Percentiles rank a stretch among this genome's conserved stretches.
phyloP scores from a whole-genome alignment of 2,113 vertebrate species.

The Actinemys pallida region DNA sequence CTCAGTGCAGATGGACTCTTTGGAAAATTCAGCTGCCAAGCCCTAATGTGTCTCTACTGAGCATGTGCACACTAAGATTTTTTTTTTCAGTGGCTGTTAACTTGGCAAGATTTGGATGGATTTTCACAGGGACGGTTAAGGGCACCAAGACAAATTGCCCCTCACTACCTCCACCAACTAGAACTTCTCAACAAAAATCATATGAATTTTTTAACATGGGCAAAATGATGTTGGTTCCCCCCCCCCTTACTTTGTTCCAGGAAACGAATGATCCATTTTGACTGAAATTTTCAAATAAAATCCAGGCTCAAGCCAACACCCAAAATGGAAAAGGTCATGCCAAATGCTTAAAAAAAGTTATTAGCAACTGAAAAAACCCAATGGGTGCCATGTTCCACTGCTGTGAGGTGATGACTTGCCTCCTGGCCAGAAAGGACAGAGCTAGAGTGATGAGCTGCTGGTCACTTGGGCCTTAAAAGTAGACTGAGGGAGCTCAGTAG shows the following conservation, averaged over 20 bases:
- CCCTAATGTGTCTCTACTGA: neutral
- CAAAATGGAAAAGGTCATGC: neutral
- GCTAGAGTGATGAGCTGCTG: neutral
- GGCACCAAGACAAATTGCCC: neutral
- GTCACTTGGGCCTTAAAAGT: neutral
- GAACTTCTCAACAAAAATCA: neutral
- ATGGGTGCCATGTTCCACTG: neutral
- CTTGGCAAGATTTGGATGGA: neutral
- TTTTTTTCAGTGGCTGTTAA: neutral
- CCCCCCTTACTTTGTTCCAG: neutral
- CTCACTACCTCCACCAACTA: no score
- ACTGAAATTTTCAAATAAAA: neutral
- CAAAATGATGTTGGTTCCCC: neutral
- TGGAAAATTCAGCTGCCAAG: neutral
- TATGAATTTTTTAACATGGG: neutral
- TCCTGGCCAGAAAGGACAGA: neutral
- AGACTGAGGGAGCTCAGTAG: no score
- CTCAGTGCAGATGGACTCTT: neutral
- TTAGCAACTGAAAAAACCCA: rapidly evolving
- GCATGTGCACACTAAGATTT: neutral
- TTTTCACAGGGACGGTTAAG: neutral
- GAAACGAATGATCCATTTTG: neutral
- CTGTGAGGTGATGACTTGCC: neutral
- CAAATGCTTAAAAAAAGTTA: neutral
- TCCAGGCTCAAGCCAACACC: neutral